Base-by-base conservation (phyloP, 2,797 vertebrate genomes). In the Melanogrammus aeglefinus region DNA sequence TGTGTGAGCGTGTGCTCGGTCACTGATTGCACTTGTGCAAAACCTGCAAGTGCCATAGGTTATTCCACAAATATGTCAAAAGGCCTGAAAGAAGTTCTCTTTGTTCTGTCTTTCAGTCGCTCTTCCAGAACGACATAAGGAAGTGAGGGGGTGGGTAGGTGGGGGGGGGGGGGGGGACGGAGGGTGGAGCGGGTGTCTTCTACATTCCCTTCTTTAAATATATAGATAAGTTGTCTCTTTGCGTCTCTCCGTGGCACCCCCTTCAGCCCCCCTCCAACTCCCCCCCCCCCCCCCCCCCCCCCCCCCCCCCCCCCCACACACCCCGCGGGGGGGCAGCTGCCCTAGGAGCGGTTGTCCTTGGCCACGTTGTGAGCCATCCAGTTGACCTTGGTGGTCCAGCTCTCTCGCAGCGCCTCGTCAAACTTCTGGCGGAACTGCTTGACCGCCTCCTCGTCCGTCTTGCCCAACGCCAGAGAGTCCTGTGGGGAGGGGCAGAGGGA, bases 341-440 rank as follows among this genome's bases (percentile, higher is more conserved):
- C 77, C 92, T 97, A 99, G 74, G 97, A 98, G 85, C 96, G 95
- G 92, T 97, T 97, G 91, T 98, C 96, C 86, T 97, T 99, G 47
- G 96, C 95, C 85, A 99, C 96, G 13, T 97, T 99, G 90, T 99
- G 98, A 21, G 98, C 98, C 98, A 99, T 99, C 98, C 97, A 99
- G 95, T 99, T 99, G 84, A 99, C 97, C 95, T 99, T 99, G 87
- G 98, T 99, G 76, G 98, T 99, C 98, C 98, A 99, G 88, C 98
- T 99, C 91, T 99, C 98, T 88, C 97, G 92, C 81, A 99, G 94
- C 0, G 98, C 98, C 92, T 99, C 98, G 18, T 99, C 97, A 83
- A 99, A 99, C 92, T 99, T 99, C 83, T 99, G 97, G 38, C 97
- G 96, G 88, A 99, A 99, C 83, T 99, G 98, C 78, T 99, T 99